A percentile compares a stretch with the other conserved stretches of the same genome.
These are phyloP conservation scores for Holacanthus passer DNA, from an alignment of 2,113 vertebrate genomes.

Conservation along the genomic window DNA sequence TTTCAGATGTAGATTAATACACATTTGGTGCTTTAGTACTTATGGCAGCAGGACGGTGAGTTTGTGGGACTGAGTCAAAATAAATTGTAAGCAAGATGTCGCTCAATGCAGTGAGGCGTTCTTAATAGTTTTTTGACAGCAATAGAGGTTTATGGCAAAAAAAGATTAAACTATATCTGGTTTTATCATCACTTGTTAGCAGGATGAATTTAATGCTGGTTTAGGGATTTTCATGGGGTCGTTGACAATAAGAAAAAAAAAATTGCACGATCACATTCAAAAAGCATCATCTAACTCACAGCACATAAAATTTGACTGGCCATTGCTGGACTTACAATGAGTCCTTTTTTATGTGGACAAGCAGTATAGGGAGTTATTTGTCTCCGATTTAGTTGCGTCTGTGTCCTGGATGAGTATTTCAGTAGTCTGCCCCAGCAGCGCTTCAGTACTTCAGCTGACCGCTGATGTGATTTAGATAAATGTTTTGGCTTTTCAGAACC, in stretches of 20 bases:
- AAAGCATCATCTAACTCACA: not conserved
- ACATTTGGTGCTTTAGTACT: not conserved
- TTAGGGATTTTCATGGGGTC: not conserved
- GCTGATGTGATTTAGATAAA: slow-evolving; percentile 43
- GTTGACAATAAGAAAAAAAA: not conserved
- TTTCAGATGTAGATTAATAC: not conserved
- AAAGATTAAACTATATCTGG: not conserved
- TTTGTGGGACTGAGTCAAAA: not conserved
- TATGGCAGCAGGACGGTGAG: not conserved
- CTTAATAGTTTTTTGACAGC: not conserved
- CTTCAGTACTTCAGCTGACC: slow-evolving; percentile 3
- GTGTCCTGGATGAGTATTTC: not conserved
- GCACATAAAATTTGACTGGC: not conserved
- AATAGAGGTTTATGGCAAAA: not conserved
- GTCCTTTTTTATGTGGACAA: not conserved
- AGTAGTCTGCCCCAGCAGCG: slow-evolving; percentile 1
- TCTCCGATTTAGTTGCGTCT: slow-evolving; percentile 1
- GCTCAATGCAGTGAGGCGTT: not conserved
- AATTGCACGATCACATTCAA: not conserved
- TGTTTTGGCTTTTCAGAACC: slow-evolving; percentile 15
- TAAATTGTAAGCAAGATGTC: not conserved
- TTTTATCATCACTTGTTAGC: not conserved
- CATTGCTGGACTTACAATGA: too few relatives aligned
- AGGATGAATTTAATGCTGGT: not conserved
- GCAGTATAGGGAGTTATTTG: not conserved